Conservation (phyloP, 2,797 vertebrate genomes). For the Coracias cyanogaster region DNA sequence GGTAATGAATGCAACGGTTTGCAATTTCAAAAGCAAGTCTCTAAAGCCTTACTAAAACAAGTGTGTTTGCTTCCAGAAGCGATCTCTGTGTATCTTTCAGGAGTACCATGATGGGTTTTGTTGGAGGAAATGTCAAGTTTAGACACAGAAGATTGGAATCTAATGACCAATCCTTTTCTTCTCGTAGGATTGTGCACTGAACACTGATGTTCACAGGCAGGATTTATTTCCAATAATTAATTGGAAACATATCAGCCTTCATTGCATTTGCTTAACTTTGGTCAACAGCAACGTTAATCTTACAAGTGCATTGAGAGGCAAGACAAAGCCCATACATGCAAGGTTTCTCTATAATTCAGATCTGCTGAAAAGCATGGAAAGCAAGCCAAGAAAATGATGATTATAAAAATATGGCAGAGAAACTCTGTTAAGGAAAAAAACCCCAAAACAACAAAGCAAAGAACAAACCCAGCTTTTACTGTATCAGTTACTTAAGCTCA, state of each 20-base stretch:
- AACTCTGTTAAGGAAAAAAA: not conserved
- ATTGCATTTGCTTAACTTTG: slow-evolving; percentile 15
- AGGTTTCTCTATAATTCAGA: not conserved
- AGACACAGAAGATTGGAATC: not conserved
- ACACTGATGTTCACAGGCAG: not conserved
- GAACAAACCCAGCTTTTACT: not conserved
- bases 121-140: not conserved
- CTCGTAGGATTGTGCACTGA: not conserved
- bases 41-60: not conserved
- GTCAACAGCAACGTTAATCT: slow-evolving; percentile 12
- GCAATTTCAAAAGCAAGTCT: not conserved
- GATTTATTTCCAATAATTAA: slow-evolving; percentile 34
- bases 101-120: not conserved
- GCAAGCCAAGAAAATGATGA: not conserved
- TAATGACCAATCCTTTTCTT: not conserved
- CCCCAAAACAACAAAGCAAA: not conserved
- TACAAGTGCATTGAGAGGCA: not conserved
- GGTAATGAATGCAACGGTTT: not conserved
- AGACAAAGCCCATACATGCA: not conserved
- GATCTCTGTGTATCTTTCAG: not conserved
- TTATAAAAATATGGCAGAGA: not conserved
- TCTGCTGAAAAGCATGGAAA: not conserved
- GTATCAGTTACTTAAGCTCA: not conserved
- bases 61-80: not conserved
- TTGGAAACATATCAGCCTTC: not conserved